Conservation (phyloP, 2,797 vertebrate species). For the Alectoris magna region DNA sequence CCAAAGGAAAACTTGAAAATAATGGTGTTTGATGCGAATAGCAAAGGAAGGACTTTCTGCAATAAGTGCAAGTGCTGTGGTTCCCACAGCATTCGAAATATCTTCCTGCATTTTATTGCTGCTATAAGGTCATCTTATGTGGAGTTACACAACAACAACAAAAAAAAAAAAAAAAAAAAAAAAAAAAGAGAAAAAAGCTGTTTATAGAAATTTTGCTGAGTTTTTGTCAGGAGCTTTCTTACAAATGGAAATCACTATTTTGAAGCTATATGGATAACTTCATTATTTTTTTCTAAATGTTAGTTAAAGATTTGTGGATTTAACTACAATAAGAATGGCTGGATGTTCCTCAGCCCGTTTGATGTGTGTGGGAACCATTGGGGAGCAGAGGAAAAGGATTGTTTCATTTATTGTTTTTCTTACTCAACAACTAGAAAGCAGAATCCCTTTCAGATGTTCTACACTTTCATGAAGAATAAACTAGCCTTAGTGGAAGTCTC, state of each 20-base stretch:
- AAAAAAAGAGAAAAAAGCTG: background rate
- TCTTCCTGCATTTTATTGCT: background rate
- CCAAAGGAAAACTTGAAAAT: slow-evolving; percentile 3
- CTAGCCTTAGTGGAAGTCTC: slow-evolving; percentile 28
- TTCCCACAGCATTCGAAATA: background rate
- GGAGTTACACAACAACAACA: background rate
- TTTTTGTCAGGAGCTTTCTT: background rate
- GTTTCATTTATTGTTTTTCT: slow-evolving; percentile 26
- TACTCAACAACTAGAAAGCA: background rate
- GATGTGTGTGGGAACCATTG: background rate
- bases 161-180: background rate
- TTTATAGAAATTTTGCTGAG: background rate
- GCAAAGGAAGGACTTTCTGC: background rate
- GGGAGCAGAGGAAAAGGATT: background rate
- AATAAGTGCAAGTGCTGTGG: background rate
- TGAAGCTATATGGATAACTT: background rate
- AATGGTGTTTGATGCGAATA: background rate
- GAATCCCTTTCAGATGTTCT: slow-evolving; percentile 36
- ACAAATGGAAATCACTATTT: background rate
- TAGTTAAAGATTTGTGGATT: background rate
- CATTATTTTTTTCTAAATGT: background rate
- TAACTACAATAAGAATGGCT: background rate
- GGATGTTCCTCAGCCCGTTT: background rate
- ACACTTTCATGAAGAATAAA: background rate
- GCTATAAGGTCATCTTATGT: background rate